Evolutionary conservation across 2,888 invertebrate genomes (phyloP).

Genomic region (Cataglyphis rosenhaueri): DNA sequence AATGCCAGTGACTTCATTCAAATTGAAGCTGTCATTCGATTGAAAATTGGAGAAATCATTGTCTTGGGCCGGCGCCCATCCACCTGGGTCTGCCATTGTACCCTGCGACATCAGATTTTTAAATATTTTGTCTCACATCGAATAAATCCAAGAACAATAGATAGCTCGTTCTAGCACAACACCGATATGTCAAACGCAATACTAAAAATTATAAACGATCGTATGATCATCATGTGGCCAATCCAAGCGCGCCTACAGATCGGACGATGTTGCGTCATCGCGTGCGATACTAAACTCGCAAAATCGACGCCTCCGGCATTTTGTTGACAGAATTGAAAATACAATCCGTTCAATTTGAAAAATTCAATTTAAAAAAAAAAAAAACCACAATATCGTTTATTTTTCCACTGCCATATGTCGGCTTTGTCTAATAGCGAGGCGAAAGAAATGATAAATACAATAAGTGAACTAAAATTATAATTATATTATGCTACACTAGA

Average conservation of each 20-base stretch:
- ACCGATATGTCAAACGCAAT: slow-evolving; percentile 76
- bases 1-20: slow-evolving; percentile 89
- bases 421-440: neutral
- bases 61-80: slow-evolving; percentile 81
- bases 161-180: slow-evolving; percentile 22
- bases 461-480: too few relatives aligned
- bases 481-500: too few relatives aligned
- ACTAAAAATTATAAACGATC: slow-evolving; percentile 80
- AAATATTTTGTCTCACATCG: slow-evolving; percentile 69
- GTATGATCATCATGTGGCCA: slow-evolving; percentile 85
- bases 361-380: neutral
- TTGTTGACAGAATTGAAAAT: neutral
- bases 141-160: slow-evolving; percentile 43
- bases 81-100: slow-evolving; percentile 82
- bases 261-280: slow-evolving; percentile 89
- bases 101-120: slow-evolving; percentile 24
- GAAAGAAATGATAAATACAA: neutral
- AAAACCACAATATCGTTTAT: neutral
- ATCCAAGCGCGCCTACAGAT: slow-evolving; percentile 86
- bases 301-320: neutral
- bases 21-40: slow-evolving; percentile 88
- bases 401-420: neutral
- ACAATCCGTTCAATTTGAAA: neutral
- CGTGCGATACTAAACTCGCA: slow-evolving; percentile 59
- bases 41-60: slow-evolving; percentile 85